phyloP scores from a whole-genome alignment of 37 sponge, comb jelly and placozoan genomes.

The Aphrocallistes beatrix region DNA sequence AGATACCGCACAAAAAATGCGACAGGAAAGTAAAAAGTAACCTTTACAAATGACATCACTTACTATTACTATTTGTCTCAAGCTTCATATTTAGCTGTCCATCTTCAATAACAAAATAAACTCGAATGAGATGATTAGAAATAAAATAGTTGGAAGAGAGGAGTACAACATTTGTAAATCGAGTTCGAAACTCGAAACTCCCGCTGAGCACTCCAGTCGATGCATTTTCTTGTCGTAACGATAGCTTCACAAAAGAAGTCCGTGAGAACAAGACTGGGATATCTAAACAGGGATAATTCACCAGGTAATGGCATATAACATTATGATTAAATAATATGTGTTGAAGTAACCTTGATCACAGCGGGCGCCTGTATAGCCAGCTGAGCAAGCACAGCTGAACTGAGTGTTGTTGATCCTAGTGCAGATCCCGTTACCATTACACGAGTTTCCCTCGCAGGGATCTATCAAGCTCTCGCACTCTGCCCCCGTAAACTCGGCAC shows the following conservation, averaged over 20 bases:
- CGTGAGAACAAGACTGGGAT: background rate
- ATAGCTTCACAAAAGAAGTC: background rate
- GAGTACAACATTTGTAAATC: background rate
- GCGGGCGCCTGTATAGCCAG: conserved; percentile 17
- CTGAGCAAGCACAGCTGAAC: conserved; percentile 23
- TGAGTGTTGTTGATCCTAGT: background rate
- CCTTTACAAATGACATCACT: too few species aligned
- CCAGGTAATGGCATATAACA: too few species aligned
- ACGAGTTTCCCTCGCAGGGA: conserved; percentile 17
- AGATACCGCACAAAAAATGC: too few species aligned
- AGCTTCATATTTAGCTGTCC: background rate
- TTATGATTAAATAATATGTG: too few species aligned
- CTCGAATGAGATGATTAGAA: background rate
- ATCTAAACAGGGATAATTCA: background rate
- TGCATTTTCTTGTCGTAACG: background rate
- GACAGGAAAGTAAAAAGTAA: too few species aligned
- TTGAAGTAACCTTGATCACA: conserved; percentile 9
- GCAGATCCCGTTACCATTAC: conserved; percentile 28
- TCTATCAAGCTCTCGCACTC: conserved; percentile 20
- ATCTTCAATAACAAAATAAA: background rate
- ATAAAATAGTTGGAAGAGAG: background rate
- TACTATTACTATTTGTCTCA: too few species aligned
- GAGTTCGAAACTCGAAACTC: background rate
- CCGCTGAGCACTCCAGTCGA: too few species aligned
- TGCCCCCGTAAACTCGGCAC: conserved; percentile 19